These are phyloP conservation scores for Congeria kusceri DNA, from an alignment of 2,888 invertebrate genomes.

Conservation along the genomic window DNA sequence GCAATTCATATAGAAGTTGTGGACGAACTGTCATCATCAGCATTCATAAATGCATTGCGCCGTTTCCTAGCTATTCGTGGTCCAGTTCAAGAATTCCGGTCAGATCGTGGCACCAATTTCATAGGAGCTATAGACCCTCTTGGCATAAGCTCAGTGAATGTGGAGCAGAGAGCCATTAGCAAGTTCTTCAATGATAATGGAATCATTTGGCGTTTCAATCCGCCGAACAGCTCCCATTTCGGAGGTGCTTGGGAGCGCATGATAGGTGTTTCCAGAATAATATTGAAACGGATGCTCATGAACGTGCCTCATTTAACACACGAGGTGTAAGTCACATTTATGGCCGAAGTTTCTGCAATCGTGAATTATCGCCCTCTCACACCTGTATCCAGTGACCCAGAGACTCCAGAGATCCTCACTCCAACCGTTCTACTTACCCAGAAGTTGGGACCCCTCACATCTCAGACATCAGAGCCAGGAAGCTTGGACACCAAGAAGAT, in stretches of 20 bases:
- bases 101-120: slow-evolving; percentile 47
- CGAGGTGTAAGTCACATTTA: slow-evolving; percentile 39
- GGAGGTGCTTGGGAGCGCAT: slow-evolving; percentile 36
- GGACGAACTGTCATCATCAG: slow-evolving; percentile 33
- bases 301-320: slow-evolving; percentile 29
- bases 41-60: slow-evolving; percentile 45
- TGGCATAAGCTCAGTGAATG: slow-evolving; percentile 17
- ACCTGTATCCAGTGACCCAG: slow-evolving; percentile 13
- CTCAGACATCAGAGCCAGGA: no score
- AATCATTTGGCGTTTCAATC: slow-evolving; percentile 39
- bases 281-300: slow-evolving; percentile 27
- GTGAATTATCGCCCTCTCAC: slow-evolving; percentile 33
- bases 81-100: slow-evolving; percentile 21
- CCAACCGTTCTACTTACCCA: slow-evolving; percentile 7
- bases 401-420: slow-evolving; percentile 14
- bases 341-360: slow-evolving; percentile 44
- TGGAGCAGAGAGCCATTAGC: slow-evolving; percentile 34
- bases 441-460: no score
- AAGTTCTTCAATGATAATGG: slow-evolving; percentile 5
- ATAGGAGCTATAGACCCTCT: slow-evolving; percentile 31
- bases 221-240: slow-evolving; percentile 26
- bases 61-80: slow-evolving; percentile 27
- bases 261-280: slow-evolving; percentile 31
- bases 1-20: slow-evolving; percentile 49
- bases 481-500: no score